These are phyloP conservation scores for Indicator indicator DNA, from an alignment of 2,113 vertebrate genomes.

Conservation along the genomic window DNA sequence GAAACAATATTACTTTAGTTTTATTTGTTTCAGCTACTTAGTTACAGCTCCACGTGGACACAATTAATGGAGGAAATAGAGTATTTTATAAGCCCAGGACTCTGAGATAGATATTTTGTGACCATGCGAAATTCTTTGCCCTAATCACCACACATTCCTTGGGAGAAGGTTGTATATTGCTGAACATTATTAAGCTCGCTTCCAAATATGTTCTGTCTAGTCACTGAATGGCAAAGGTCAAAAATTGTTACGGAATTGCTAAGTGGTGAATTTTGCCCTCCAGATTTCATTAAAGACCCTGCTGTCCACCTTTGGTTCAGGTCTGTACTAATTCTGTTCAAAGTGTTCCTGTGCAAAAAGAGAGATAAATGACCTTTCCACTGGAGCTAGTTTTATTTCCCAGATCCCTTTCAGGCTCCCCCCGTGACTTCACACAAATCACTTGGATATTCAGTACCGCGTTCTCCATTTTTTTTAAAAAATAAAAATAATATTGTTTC, in stretches of 20 bases:
- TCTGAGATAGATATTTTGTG: conserved; percentile 74
- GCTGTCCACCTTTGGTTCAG: background rate
- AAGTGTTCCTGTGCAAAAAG: background rate
- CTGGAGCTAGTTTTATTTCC: conserved; percentile 4
- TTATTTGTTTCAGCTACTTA: conserved; percentile 86
- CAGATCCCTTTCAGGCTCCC: background rate
- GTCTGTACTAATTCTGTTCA: background rate
- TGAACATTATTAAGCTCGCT: conserved; percentile 49
- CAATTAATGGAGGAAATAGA: conserved; percentile 85
- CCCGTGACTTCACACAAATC: background rate
- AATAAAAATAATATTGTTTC: background rate
- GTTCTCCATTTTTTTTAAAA: background rate
- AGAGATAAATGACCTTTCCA: background rate
- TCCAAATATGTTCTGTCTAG: conserved; percentile 68
- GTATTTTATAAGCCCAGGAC: conserved; percentile 82
- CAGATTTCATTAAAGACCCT: background rate
- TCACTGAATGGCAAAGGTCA: conserved; percentile 55
- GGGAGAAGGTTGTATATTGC: conserved; percentile 48
- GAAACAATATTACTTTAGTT: conserved; percentile 82
- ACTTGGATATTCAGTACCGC: background rate
- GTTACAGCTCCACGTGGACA: conserved; percentile 82
- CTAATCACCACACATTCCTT: conserved; percentile 79
- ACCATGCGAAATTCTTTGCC: conserved; percentile 79
- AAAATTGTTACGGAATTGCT: background rate
- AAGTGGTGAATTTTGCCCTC: conserved; percentile 8